A percentile compares a stretch with the other conserved stretches of the same genome.
phyloP scores from a whole-genome alignment of 2,113 vertebrate genomes.

The Albula goreensis region DNA sequence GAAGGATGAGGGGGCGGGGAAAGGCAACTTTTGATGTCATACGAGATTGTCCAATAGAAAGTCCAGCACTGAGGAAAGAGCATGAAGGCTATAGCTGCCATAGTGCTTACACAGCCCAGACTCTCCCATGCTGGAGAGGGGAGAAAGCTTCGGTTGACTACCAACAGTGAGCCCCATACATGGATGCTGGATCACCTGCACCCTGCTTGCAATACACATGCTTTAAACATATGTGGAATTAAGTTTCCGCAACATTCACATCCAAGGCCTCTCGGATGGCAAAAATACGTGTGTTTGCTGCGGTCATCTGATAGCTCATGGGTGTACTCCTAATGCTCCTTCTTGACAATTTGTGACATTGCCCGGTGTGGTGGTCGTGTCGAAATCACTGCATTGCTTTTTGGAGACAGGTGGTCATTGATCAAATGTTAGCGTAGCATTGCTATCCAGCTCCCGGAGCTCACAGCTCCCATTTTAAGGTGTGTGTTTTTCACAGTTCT shows the following conservation, averaged over 20 bases:
- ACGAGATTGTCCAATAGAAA: background rate
- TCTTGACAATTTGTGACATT: background rate
- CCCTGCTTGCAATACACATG: background rate
- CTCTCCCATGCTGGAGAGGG: too few relatives aligned
- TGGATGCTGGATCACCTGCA: background rate
- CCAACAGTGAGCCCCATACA: too few relatives aligned
- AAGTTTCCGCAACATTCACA: slow-evolving; percentile 5
- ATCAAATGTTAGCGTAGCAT: background rate
- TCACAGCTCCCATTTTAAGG: background rate
- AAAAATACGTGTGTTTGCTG: background rate
- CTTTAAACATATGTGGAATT: background rate
- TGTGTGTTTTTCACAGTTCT: background rate
- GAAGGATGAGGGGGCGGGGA: too few relatives aligned
- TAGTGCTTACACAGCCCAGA: too few relatives aligned
- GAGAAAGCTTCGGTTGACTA: too few relatives aligned
- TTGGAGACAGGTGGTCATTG: slow-evolving; percentile 14
- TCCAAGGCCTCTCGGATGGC: background rate
- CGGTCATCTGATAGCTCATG: background rate
- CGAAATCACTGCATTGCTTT: slow-evolving; percentile 7
- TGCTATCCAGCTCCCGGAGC: background rate
- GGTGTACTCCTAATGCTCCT: slow-evolving; percentile 3
- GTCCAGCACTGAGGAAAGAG: background rate
- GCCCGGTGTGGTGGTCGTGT: too few relatives aligned
- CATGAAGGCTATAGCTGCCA: background rate
- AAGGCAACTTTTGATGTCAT: too few relatives aligned